Base-by-base conservation (phyloP, 2,888 invertebrate genomes). In the Philereme transversata region DNA sequence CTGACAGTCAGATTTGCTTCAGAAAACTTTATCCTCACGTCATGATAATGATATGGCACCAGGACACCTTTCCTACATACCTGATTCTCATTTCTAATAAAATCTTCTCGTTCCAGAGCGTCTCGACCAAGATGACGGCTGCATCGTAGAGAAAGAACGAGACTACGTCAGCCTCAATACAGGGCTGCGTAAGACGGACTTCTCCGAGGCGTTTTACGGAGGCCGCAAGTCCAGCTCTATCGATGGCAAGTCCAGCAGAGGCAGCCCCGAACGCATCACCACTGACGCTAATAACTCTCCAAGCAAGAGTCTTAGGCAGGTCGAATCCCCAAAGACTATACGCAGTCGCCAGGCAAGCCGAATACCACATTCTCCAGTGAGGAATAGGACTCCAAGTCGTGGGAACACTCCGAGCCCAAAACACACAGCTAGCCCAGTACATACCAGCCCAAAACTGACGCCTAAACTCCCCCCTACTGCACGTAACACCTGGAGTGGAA, bases 401-500 rank as follows among this genome's bases (percentile, higher is more conserved):
- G 87, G 84, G 0, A 87, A 88, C 68, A 90, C 93, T 4, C 93
- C 94, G 50, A 93, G 87, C 68, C 84, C 90, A 0, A 91, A 90
- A 65, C 92, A 90, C 69, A 77, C 76, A 45, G 68, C 85, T 34
- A 77, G 77, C 71, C 76, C 85, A 71, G 71, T 75, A 4, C 87
- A 88, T 69, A 88, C 93, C 35, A 93, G 94, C 58, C 87, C 86
- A 5, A 92, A 91, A 75, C 65, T 87, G 36, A 83, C 85, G 0
- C 86, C 86, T 0, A 87, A 88, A 66, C 69, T 90, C n/a, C 91
- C 91, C 4, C 90, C 89, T 0, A 82, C 89, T 47, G 77, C 94
- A 2, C 94, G 95, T 57, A 96, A 95, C 71, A 97, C 96, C 0
- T 97, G 96, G 96, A 95, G 94, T 65, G 96, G 96, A 0, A 93